Evolutionary conservation across 2,113 vertebrate species (phyloP).

Genomic region (Lota lota): DNA sequence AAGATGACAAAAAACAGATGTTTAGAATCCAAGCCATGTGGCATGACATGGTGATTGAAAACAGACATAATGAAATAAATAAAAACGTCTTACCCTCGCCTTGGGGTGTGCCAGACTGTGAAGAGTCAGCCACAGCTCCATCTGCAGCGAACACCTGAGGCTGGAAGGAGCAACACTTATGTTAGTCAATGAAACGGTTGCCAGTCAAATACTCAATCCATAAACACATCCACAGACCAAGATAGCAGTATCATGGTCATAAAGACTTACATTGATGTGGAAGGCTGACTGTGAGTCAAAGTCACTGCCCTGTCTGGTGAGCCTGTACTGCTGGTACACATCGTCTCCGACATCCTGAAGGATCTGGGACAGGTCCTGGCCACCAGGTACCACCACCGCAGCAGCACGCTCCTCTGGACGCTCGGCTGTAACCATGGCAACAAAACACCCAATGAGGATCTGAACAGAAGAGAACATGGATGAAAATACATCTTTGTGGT

Average conservation of each 20-base stretch:
- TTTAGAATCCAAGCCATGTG: too few species aligned
- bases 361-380: conserved; percentile 88
- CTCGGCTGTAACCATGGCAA: conserved; percentile 67
- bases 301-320: conserved; percentile 88
- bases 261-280: conserved; percentile 84
- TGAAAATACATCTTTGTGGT: background rate
- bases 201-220: background rate
- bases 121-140: conserved; percentile 80
- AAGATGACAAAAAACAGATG: background rate
- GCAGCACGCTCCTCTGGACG: conserved; percentile 77
- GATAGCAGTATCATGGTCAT: background rate
- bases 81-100: conserved; percentile 78
- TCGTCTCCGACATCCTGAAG: conserved; percentile 91
- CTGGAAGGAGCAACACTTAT: conserved; percentile 52
- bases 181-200: background rate
- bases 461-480: background rate
- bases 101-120: conserved; percentile 84
- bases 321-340: conserved; percentile 89
- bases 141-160: conserved; percentile 89
- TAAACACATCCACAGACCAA: background rate
- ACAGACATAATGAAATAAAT: too few species aligned
- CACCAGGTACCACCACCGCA: conserved; percentile 68
- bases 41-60: too few species aligned
- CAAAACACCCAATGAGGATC: background rate
- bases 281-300: conserved; percentile 88